Base-by-base conservation (phyloP, 2,797 vertebrate genomes). In the Sciurus vulgaris region DNA sequence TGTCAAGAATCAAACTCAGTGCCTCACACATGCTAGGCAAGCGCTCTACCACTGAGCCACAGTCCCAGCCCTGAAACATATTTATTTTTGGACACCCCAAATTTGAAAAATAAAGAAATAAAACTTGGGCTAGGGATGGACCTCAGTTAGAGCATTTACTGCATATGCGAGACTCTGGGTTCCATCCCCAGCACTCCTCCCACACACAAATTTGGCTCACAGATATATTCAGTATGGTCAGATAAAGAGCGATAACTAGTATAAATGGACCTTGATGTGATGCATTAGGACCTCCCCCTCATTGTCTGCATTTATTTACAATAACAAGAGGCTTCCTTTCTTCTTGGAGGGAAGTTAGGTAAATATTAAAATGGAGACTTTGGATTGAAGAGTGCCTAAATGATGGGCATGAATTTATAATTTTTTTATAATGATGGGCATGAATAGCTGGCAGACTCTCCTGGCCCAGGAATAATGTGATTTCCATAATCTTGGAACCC, bases 61-160 rank as follows among this genome's bases (percentile, higher is more conserved):
- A 56, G 20, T 2, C 54, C 54, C 20, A 56, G 18, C 18, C 15
- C 51, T 51, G 30, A 89, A 12, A 70, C 20, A 17, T 1, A 61
- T 30, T 84, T 74, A 56, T 86, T 41, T n/a, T 82, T 94, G 56
- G 91, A 67, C 35, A 65, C 81, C 26, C 70, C 84, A 92, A 33
- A 73, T 20, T 61, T 49, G 47, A 93, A 92, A 85, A 33, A 77
- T 41, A 76, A 95, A 73, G 83, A 30, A 85, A 86, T 56, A 91
- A 82, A 86, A 72, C 6, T 47, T 70, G 20, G 54, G 28, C 56
- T 44, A 26, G 7, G 4, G 65, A 24, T 30, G 1, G 11, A 33
- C 35, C 6, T 86, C 51, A 72, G 84, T 41, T 38, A 70, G 15
- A 61, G 24, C 24, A 18, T 14, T 17, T 59, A 24, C 35, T 22